These are phyloP conservation scores for Corythoichthys haematopterus DNA, from an alignment of 2,113 vertebrate genomes.

Conservation along the genomic window DNA sequence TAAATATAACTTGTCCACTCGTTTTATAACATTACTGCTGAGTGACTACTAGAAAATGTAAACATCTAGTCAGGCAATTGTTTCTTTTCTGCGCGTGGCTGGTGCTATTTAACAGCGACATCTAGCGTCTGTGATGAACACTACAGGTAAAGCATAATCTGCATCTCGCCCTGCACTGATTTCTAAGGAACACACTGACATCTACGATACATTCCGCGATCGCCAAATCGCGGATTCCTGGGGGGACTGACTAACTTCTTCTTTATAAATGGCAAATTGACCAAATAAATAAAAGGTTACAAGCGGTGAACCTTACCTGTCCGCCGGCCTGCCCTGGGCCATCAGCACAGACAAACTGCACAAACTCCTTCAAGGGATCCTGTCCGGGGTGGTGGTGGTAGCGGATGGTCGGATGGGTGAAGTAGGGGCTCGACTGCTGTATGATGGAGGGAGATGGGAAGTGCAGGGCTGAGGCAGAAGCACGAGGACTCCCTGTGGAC, in stretches of 20 bases:
- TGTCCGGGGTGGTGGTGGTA: constrained; percentile 92
- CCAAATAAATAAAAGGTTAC: background rate
- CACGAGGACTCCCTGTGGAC: constrained; percentile 85
- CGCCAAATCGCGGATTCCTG: too few relatives aligned
- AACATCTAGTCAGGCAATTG: too few relatives aligned
- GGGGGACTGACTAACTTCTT: background rate
- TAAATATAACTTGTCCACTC: too few relatives aligned
- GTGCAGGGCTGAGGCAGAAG: constrained; percentile 90
- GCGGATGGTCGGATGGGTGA: constrained; percentile 95
- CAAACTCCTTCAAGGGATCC: constrained; percentile 93
- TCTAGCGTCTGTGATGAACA: too few relatives aligned
- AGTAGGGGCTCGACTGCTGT: constrained; percentile 95
- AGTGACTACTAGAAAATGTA: too few relatives aligned
- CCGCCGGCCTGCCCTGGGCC: constrained; percentile 85
- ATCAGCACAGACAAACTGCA: constrained; percentile 94
- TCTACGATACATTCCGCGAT: too few relatives aligned
- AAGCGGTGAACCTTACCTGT: constrained; percentile 76
- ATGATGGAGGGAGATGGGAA: constrained; percentile 97
- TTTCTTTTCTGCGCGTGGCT: too few relatives aligned
- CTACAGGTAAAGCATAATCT: too few relatives aligned
- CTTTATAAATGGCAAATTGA: background rate
- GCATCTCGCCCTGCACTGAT: too few relatives aligned
- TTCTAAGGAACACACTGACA: too few relatives aligned
- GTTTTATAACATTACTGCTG: too few relatives aligned
- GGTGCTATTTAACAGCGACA: too few relatives aligned